Evolutionary conservation across 2,888 invertebrate genomes (phyloP).

Genomic region (Nasonia oneida): DNA sequence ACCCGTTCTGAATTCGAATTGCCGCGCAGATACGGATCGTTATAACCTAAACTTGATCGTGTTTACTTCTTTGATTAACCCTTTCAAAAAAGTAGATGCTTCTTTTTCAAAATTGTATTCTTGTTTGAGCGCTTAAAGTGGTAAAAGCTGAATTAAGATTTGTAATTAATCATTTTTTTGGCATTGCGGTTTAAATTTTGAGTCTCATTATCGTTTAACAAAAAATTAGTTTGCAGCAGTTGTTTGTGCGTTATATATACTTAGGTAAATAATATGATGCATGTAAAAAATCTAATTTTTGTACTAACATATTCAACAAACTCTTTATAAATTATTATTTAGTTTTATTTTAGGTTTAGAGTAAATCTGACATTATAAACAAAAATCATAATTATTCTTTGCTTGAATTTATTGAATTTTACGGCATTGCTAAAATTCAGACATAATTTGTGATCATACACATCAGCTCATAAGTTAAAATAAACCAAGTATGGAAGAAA

Average conservation of each 20-base stretch:
- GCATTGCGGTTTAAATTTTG: neutral
- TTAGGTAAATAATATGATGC: neutral
- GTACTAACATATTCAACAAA: neutral
- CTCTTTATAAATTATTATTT: neutral
- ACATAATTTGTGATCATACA: too few species aligned
- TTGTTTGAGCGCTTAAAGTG: neutral
- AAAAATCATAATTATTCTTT: too few species aligned
- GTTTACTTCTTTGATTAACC: constrained; percentile 23
- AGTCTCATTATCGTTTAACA: too few species aligned
- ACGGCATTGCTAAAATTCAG: too few species aligned
- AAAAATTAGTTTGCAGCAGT: too few species aligned
- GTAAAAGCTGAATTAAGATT: neutral
- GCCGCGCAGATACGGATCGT: constrained; percentile 73
- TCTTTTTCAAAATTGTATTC: neutral
- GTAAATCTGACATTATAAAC: too few species aligned
- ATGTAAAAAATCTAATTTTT: neutral
- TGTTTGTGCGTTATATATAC: too few species aligned
- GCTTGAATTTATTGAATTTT: too few species aligned
- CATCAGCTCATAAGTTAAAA: too few species aligned
- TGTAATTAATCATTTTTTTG: too few species aligned
- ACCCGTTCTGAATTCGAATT: constrained; percentile 75
- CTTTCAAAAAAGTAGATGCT: neutral
- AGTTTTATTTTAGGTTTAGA: too few species aligned
- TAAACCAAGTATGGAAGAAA: too few species aligned
- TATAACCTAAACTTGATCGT: constrained; percentile 72